Conservation (phyloP, 2,797 vertebrate species). For the Sebastes reedi region DNA sequence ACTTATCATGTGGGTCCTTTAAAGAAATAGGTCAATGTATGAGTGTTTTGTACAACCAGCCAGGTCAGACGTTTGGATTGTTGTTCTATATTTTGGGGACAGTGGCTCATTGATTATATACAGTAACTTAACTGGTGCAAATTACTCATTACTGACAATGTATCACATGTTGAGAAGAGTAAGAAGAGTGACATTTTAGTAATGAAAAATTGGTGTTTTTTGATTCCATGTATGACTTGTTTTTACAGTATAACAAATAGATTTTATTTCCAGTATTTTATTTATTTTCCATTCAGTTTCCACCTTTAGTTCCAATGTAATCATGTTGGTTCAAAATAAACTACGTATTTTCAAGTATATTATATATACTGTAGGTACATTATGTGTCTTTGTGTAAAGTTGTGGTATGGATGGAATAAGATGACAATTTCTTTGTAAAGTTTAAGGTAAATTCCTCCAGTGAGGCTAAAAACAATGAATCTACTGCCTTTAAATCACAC, state of each 20-base stretch:
- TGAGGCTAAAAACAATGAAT: neutral
- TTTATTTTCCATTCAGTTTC: no score
- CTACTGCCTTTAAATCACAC: accelerated
- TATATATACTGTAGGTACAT: no score
- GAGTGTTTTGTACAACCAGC: no score
- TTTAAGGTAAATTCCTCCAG: neutral
- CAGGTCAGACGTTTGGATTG: neutral
- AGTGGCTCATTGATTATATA: neutral
- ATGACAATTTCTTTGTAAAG: neutral
- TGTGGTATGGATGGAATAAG: neutral
- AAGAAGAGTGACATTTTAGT: neutral
- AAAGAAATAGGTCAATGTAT: neutral
- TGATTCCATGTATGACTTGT: neutral
- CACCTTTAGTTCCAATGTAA: no score
- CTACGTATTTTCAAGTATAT: no score
- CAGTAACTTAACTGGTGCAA: neutral
- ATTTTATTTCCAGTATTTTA: no score
- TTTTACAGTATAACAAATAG: no score
- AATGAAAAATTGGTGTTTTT: neutral
- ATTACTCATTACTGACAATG: neutral
- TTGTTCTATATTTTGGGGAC: neutral
- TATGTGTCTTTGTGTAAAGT: no score
- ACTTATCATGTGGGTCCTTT: neutral
- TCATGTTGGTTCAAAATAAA: accelerated
- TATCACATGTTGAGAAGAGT: no score